Conservation (phyloP, 37 sponge, comb jelly and placozoan species). For the Hormiphora californensis region DNA sequence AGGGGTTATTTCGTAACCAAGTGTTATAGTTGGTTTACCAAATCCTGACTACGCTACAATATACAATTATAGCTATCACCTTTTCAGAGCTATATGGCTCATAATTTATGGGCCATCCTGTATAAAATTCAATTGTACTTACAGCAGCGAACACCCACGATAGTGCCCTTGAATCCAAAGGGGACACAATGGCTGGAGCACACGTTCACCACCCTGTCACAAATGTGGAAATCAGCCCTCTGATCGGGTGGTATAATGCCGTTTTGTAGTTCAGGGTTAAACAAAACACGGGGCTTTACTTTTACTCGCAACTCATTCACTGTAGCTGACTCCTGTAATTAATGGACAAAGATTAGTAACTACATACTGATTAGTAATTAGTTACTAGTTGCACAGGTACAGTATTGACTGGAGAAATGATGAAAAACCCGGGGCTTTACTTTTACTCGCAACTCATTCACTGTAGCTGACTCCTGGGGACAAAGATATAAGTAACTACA, state of each 20-base stretch:
- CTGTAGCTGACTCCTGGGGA: background rate
- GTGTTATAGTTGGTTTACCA: background rate
- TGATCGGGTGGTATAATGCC: conserved; percentile 66
- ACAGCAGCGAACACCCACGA: conserved; percentile 75
- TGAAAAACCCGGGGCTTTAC: conserved; percentile 18
- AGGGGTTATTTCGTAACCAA: too few species aligned
- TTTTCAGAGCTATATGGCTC: background rate
- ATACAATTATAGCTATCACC: background rate
- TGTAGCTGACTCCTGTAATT: background rate
- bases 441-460: conserved; percentile 21
- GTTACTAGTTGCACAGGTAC: too few species aligned
- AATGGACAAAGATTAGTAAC: background rate
- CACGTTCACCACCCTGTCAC: conserved; percentile 86
- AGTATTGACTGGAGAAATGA: too few species aligned
- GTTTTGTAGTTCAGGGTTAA: conserved; percentile 42
- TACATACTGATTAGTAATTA: too few species aligned
- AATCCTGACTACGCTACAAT: background rate
- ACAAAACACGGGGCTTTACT: conserved; percentile 15
- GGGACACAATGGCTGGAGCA: conserved; percentile 69
- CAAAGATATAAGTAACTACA: too few species aligned
- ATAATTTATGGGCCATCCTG: too few species aligned
- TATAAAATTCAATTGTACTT: background rate
- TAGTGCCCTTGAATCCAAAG: conserved; percentile 76
- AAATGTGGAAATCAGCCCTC: conserved; percentile 68
- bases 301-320: conserved; percentile 22